phyloP scores from a whole-genome alignment of 2,888 invertebrate genomes.

The Vesta saturnalis region DNA sequence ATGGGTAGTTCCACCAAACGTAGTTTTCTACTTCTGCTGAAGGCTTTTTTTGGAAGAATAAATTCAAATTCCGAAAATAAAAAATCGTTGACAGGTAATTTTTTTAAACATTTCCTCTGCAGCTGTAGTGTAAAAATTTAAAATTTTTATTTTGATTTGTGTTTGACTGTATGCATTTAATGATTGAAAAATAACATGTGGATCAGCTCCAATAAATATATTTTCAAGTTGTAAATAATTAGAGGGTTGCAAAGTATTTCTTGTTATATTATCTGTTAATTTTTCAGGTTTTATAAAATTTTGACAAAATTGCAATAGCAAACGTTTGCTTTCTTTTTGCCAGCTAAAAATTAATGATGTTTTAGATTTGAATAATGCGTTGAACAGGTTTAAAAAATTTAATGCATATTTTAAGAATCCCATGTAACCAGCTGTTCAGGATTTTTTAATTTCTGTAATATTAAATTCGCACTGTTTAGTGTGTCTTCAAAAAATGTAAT shows the following conservation, averaged over 20 bases:
- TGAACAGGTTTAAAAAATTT: background rate
- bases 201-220: too few species aligned
- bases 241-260: background rate
- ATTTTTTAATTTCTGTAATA: too few species aligned
- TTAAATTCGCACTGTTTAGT: too few species aligned
- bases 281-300: background rate
- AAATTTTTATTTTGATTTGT: background rate
- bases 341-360: background rate
- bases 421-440: background rate
- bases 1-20: background rate
- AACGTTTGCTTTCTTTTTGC: background rate
- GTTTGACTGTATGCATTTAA: background rate
- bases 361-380: background rate
- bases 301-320: too few species aligned
- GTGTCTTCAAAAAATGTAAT: background rate
- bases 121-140: too few species aligned
- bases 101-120: too few species aligned
- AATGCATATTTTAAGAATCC: background rate
- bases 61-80: background rate
- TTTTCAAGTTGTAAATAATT: too few species aligned
- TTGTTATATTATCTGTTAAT: background rate
- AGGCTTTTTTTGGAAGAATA: background rate
- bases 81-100: background rate
- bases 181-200: background rate
- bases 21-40: background rate